Percentiles rank a stretch among this genome's conserved stretches.
Conservation (phyloP, 2,888 invertebrate species). For the Cistogaster globosa region DNA sequence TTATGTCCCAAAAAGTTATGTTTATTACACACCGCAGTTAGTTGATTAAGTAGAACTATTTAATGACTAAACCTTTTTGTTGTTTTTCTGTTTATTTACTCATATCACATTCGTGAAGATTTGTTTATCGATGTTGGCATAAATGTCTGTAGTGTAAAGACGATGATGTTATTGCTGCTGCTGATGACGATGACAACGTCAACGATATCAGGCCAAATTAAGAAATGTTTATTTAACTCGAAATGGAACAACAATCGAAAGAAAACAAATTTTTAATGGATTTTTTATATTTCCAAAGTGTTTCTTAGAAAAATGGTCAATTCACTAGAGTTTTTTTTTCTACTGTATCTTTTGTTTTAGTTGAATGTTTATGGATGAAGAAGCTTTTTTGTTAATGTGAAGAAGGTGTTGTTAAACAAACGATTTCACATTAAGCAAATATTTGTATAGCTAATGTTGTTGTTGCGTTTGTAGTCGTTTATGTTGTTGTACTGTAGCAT, state of each 20-base stretch:
- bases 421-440: conserved; percentile 72
- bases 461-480: conserved; percentile 17
- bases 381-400: conserved; percentile 67
- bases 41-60: conserved; percentile 41
- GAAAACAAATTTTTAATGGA: conserved; percentile 61
- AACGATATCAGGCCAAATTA: conserved; percentile 69
- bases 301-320: conserved; percentile 63
- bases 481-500: conserved; percentile 25
- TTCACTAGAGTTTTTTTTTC: conserved; percentile 29
- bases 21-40: conserved; percentile 10
- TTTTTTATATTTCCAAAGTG: conserved; percentile 54
- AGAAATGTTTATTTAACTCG: conserved; percentile 70
- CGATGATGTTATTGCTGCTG: conserved; percentile 54
- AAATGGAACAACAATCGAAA: conserved; percentile 34
- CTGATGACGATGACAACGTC: conserved; percentile 11
- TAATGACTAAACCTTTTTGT: conserved; percentile 29
- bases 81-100: not conserved
- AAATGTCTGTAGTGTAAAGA: conserved; percentile 55
- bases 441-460: conserved; percentile 65
- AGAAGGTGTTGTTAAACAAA: conserved; percentile 72
- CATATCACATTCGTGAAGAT: conserved; percentile 16
- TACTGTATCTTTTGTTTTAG: conserved; percentile 24
- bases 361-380: conserved; percentile 10
- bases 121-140: conserved; percentile 53
- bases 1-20: not conserved